Conservation (phyloP, 2,113 vertebrate genomes). For the Lophura nycthemera region DNA sequence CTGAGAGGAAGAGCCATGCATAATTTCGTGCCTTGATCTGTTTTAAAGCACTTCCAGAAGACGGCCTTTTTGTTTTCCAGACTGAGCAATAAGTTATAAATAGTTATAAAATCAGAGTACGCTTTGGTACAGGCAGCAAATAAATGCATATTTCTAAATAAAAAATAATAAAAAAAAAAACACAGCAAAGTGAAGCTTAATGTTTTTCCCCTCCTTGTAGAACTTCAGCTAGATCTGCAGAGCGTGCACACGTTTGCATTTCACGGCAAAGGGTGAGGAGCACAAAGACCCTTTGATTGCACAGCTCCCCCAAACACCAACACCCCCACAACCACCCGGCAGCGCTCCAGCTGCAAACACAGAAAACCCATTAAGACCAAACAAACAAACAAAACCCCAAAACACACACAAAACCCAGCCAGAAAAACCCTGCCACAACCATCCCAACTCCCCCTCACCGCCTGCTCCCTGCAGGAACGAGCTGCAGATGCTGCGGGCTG, state of each 20-base stretch:
- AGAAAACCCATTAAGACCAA: not conserved
- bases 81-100: not conserved
- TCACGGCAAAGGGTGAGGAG: not conserved
- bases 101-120: not conserved
- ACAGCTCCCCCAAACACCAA: not conserved
- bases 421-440: not conserved
- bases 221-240: not conserved
- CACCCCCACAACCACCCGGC: not conserved
- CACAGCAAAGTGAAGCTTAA: too few relatives aligned
- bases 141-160: not conserved
- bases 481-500: not conserved
- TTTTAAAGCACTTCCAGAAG: constrained; percentile 50
- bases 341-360: constrained; percentile 26
- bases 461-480: not conserved
- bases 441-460: not conserved
- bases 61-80: not conserved
- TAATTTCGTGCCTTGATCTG: not conserved
- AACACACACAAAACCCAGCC: not conserved
- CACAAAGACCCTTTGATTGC: constrained; percentile 31
- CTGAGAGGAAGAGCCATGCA: not conserved
- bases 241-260: not conserved
- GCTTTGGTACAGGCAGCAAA: not conserved
- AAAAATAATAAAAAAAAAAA: not conserved
- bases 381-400: not conserved
- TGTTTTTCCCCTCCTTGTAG: not conserved